A percentile compares a stretch with the other conserved stretches of the same genome.
Conservation (phyloP, 2,888 invertebrate species). For the Glaucopsyche alexis region DNA sequence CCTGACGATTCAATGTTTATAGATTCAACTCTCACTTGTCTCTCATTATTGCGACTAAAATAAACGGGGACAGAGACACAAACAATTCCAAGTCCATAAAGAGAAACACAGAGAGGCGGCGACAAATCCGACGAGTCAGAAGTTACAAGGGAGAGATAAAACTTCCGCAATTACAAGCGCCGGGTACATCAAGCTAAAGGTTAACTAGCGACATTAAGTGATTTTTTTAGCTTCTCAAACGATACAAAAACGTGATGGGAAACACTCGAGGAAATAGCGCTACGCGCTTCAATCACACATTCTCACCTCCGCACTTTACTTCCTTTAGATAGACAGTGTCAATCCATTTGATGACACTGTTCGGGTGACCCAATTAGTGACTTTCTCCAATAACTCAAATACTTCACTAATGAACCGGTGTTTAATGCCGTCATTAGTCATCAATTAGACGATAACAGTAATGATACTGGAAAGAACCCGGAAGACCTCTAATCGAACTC, state of each 20-base stretch:
- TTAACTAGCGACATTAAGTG: constrained; percentile 64
- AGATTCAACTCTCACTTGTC: constrained; percentile 42
- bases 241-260: constrained; percentile 55
- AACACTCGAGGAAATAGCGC: constrained; percentile 49
- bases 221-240: constrained; percentile 56
- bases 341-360: neutral
- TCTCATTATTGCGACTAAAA: constrained; percentile 39
- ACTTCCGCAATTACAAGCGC: constrained; percentile 68
- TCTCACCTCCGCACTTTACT: constrained; percentile 26
- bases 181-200: constrained; percentile 63
- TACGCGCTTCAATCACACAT: constrained; percentile 39
- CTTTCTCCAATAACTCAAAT: constrained; percentile 20
- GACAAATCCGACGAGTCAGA: constrained; percentile 42
- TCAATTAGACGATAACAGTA: constrained; percentile 28
- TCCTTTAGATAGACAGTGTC: neutral
- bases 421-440: constrained; percentile 15
- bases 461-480: constrained; percentile 1
- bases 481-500: constrained; percentile 23
- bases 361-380: constrained; percentile 1
- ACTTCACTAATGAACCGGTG: constrained; percentile 1
- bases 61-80: no score
- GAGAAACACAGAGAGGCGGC: constrained; percentile 38
- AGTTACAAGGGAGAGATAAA: constrained; percentile 39
- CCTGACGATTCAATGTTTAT: no score
- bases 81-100: constrained; percentile 39